Percentiles rank a stretch among this genome's conserved stretches.
These are phyloP conservation scores for Chrysomela aeneicollis DNA, from an alignment of 2,888 invertebrate species.

Conservation along the genomic window DNA sequence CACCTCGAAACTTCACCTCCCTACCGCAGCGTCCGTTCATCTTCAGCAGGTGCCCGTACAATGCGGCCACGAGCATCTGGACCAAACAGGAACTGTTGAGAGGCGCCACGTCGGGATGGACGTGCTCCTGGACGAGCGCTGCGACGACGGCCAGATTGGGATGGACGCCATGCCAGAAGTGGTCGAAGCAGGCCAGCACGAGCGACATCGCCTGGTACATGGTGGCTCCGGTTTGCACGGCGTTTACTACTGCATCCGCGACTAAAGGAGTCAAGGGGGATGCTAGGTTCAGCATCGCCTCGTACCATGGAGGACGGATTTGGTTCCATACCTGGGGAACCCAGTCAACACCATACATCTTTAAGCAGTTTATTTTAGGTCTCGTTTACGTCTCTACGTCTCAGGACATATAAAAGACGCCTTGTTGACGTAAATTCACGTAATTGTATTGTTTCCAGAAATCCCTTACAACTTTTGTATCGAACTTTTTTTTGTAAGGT, in stretches of 20 bases:
- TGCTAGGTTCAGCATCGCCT: constrained; percentile 73
- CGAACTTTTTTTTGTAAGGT: too few species aligned
- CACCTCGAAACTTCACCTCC: neutral
- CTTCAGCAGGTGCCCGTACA: neutral
- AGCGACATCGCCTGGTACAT: constrained; percentile 84
- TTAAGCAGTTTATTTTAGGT: too few species aligned
- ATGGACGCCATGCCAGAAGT: constrained; percentile 75
- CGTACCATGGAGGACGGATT: constrained; percentile 79
- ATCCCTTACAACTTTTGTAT: too few species aligned
- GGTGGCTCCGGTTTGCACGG: constrained; percentile 77
- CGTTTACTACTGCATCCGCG: constrained; percentile 73
- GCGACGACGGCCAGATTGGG: constrained; percentile 65
- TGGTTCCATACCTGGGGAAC: constrained; percentile 81
- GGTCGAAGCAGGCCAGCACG: constrained; percentile 73
- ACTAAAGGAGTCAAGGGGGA: constrained; percentile 71
- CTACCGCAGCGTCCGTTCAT: neutral
- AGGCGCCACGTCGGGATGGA: constrained; percentile 76
- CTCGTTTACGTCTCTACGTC: too few species aligned
- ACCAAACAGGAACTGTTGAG: constrained; percentile 75
- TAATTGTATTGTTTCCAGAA: too few species aligned
- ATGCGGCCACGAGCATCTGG: constrained; percentile 69
- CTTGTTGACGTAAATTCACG: too few species aligned
- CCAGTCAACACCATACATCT: too few species aligned
- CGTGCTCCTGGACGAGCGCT: constrained; percentile 69
- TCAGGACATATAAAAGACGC: too few species aligned